phyloP scores from a whole-genome alignment of 2,888 invertebrate genomes.

The Byasa hedistus region DNA sequence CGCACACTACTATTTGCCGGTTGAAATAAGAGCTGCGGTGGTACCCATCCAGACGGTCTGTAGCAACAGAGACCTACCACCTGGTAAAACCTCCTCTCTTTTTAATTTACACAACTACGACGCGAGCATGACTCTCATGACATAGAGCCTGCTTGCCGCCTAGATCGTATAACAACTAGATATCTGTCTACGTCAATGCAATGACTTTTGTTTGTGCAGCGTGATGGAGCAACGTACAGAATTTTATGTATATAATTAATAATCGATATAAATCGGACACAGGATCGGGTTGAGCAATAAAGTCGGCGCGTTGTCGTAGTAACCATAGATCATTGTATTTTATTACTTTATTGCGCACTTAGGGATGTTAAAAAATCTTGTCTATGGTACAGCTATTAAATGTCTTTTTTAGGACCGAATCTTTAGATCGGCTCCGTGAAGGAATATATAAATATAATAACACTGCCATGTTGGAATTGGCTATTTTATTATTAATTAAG shows the following conservation, averaged over 20 bases:
- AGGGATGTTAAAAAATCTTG: conserved; percentile 29
- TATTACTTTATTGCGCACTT: conserved; percentile 45
- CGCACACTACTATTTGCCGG: too few species aligned
- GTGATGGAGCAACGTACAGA: not conserved
- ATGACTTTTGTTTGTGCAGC: conserved; percentile 28
- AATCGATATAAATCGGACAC: conserved; percentile 53
- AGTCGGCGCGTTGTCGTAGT: conserved; percentile 44
- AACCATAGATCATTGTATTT: conserved; percentile 51
- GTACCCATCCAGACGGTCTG: too few species aligned
- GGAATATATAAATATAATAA: too few species aligned
- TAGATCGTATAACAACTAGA: too few species aligned
- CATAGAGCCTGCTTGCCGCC: too few species aligned
- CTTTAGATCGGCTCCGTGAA: too few species aligned
- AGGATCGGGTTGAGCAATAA: conserved; percentile 48
- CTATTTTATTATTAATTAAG: too few species aligned
- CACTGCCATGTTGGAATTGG: too few species aligned
- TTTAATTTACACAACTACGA: conserved; percentile 36
- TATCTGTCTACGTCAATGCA: conserved; percentile 35
- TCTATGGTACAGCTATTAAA: conserved; percentile 22
- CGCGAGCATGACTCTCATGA: conserved; percentile 30
- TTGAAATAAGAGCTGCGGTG: too few species aligned
- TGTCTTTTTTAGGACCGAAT: not conserved
- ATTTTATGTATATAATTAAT: conserved; percentile 11
- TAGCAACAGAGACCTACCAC: too few species aligned
- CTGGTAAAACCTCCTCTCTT: conserved; percentile 19